These are phyloP conservation scores for Denticeps clupeoides DNA, from an alignment of 2,797 vertebrate species.

Conservation along the genomic window DNA sequence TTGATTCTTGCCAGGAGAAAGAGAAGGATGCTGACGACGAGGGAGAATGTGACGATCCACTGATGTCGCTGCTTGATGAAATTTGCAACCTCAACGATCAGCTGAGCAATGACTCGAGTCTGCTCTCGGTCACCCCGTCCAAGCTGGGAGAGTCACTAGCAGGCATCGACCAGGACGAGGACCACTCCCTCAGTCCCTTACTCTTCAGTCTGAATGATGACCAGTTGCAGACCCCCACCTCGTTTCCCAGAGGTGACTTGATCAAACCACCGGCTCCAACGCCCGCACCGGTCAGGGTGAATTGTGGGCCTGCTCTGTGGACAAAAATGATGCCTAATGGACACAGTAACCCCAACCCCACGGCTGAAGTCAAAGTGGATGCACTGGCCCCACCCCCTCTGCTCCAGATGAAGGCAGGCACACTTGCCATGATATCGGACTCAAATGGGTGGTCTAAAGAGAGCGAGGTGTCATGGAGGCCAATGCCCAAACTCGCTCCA, in stretches of 20 bases:
- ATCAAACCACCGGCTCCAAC: no score
- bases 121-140: background rate
- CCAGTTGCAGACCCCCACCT: slow-evolving; percentile 45
- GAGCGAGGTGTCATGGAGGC: slow-evolving; percentile 63
- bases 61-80: slow-evolving; percentile 75
- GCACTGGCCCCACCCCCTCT: slow-evolving; percentile 62
- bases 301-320: no score
- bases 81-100: slow-evolving; percentile 80
- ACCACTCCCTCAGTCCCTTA: slow-evolving; percentile 55
- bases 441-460: slow-evolving; percentile 10
- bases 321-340: no score
- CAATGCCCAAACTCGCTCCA: slow-evolving; percentile 89
- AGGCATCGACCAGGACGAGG: slow-evolving; percentile 42
- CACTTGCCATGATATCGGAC: no score
- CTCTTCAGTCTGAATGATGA: slow-evolving; percentile 71
- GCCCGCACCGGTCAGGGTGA: no score
- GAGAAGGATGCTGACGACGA: slow-evolving; percentile 31
- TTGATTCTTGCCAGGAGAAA: slow-evolving; percentile 6
- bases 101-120: slow-evolving; percentile 51
- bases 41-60: slow-evolving; percentile 37
- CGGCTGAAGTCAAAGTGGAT: slow-evolving; percentile 35
- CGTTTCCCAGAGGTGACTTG: no score
- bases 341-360: no score
- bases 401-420: slow-evolving; percentile 78
- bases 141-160: background rate